phyloP scores from a whole-genome alignment of 2,888 invertebrate genomes.

The Perdita meconis region DNA sequence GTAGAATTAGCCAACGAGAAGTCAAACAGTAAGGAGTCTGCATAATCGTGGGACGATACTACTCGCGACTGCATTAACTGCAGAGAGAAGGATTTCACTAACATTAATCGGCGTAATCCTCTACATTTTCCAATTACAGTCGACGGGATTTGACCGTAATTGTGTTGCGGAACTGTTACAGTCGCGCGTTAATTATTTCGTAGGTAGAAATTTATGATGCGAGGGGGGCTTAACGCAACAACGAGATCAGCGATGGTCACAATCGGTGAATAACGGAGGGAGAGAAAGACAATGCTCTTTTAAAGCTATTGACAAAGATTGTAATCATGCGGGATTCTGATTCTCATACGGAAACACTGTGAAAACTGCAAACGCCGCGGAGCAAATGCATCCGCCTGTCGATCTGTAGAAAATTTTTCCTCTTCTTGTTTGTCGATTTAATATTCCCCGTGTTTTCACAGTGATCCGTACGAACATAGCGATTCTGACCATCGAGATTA shows the following conservation, averaged over 20 bases:
- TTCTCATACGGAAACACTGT: neutral
- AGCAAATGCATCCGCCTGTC: neutral
- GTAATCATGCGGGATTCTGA: neutral
- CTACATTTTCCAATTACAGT: neutral
- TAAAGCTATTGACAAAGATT: too few relatives aligned
- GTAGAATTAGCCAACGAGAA: slow-evolving; percentile 18
- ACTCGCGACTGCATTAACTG: slow-evolving; percentile 17
- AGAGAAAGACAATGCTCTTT: too few relatives aligned
- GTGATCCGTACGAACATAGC: neutral
- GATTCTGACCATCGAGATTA: slow-evolving; percentile 11
- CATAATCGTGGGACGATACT: slow-evolving; percentile 26
- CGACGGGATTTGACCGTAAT: too few relatives aligned
- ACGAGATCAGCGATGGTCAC: too few relatives aligned
- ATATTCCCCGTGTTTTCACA: slow-evolving; percentile 4
- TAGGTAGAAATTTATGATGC: neutral
- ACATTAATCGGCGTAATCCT: slow-evolving; percentile 21
- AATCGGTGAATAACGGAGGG: too few relatives aligned
- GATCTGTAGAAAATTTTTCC: slow-evolving; percentile 6
- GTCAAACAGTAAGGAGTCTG: slow-evolving; percentile 9
- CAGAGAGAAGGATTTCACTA: neutral
- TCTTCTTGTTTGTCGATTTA: slow-evolving; percentile 22
- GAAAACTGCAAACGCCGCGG: neutral
- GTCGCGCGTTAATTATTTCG: neutral
- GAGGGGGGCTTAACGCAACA: too few relatives aligned
- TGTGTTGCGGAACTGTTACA: neutral